Evolutionary conservation across 2,888 invertebrate genomes (phyloP).

Genomic region (Acleris laterana): DNA sequence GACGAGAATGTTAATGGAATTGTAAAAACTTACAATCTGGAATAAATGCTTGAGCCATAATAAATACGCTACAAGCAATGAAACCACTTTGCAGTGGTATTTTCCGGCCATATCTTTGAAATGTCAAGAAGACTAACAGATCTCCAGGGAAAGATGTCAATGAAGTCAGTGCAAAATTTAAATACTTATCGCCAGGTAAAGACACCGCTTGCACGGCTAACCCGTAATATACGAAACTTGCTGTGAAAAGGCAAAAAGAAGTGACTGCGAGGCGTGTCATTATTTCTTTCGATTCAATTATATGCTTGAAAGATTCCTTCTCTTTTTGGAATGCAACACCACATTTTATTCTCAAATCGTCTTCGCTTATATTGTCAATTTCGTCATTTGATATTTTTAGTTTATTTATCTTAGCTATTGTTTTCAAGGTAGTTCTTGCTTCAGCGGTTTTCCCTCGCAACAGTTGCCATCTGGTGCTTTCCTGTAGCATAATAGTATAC

Average conservation of each 20-base stretch:
- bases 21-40: constrained; percentile 61
- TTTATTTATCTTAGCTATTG: constrained; percentile 59
- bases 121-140: constrained; percentile 59
- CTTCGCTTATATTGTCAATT: constrained; percentile 56
- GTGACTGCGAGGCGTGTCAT: constrained; percentile 62
- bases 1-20: not conserved
- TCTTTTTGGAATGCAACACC: constrained; percentile 61
- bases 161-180: constrained; percentile 64
- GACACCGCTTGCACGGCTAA: constrained; percentile 63
- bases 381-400: constrained; percentile 54
- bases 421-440: constrained; percentile 60
- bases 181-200: constrained; percentile 70
- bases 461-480: constrained; percentile 72
- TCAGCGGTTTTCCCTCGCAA: constrained; percentile 59
- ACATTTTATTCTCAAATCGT: constrained; percentile 58
- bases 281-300: constrained; percentile 64
- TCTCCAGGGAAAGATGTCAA: constrained; percentile 70
- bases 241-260: constrained; percentile 66
- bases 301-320: constrained; percentile 61
- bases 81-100: constrained; percentile 65
- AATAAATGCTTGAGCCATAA: constrained; percentile 60
- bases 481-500: constrained; percentile 58
- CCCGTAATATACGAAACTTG: constrained; percentile 71
- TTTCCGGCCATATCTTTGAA: constrained; percentile 64
- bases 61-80: constrained; percentile 56